Percentiles rank a stretch among this genome's conserved stretches.
Conservation (phyloP, 1,140 invertebrate genomes). For the Phocides pigmalion region DNA sequence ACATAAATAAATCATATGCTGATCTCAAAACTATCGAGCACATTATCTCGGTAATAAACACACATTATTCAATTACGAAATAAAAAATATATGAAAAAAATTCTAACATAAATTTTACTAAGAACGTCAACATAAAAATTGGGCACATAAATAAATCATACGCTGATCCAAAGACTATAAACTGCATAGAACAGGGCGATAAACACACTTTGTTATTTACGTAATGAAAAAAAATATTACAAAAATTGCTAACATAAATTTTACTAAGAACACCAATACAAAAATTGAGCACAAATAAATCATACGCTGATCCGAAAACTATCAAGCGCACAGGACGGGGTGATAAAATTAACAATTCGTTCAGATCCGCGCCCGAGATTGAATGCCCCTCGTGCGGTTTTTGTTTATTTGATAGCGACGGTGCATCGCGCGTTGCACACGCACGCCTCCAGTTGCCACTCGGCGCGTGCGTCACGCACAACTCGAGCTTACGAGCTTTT, state of each 20-base stretch:
- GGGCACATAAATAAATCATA: slow-evolving; percentile 1
- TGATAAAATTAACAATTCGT: slow-evolving; percentile 51
- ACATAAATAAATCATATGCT: slow-evolving; percentile 9
- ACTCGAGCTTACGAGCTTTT: slow-evolving; percentile 37
- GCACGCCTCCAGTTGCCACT: slow-evolving; percentile 61
- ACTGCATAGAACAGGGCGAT: no score
- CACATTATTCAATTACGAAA: no score
- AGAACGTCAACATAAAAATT: no score
- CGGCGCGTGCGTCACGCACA: slow-evolving; percentile 70
- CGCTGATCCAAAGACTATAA: no score
- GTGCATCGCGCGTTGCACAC: slow-evolving; percentile 68
- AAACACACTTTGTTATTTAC: no score
- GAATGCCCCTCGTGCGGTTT: slow-evolving; percentile 61
- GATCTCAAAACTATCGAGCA: no score
- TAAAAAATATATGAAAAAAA: no score
- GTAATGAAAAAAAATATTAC: no score
- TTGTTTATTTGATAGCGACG: slow-evolving; percentile 75
- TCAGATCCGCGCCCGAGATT: slow-evolving; percentile 52
- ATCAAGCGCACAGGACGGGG: slow-evolving; percentile 24
- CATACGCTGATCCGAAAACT: slow-evolving; percentile 23
- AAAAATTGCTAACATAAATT: no score
- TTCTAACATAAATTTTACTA: no score
- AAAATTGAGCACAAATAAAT: background rate
- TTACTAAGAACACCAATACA: no score
- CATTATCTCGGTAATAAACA: no score